Conservation (phyloP, 2,113 vertebrate species). For the Leiothrix lutea region DNA sequence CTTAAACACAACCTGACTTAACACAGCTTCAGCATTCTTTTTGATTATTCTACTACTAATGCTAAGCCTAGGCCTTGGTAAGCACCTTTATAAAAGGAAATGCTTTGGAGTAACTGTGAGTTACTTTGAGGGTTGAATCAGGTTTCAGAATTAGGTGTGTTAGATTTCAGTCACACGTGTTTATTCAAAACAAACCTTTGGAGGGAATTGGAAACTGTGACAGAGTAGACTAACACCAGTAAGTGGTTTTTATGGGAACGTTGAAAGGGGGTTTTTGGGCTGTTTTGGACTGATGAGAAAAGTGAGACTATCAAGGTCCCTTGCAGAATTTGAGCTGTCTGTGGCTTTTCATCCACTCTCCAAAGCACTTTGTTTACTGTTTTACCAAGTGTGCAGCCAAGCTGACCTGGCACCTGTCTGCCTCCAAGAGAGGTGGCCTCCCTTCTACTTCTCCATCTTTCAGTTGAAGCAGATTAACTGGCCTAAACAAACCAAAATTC, state of each 20-base stretch:
- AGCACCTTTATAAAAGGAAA: neutral
- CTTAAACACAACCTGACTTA: neutral
- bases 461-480: neutral
- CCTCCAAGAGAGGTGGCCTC: neutral
- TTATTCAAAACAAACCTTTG: neutral
- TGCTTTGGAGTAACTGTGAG: neutral
- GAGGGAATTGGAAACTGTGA: neutral
- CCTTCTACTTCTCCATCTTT: neutral
- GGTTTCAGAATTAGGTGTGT: neutral
- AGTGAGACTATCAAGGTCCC: neutral
- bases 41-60: neutral
- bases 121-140: neutral
- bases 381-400: neutral
- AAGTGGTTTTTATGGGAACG: neutral
- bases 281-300: neutral
- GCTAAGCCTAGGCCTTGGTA: neutral
- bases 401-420: neutral
- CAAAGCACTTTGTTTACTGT: neutral
- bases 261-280: neutral
- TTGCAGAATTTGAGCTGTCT: neutral
- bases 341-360: neutral
- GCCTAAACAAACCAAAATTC: neutral
- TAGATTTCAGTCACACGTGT: neutral
- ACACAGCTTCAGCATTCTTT: neutral
- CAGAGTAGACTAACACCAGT: neutral